phyloP scores from a whole-genome alignment of 2,888 invertebrate species.

The Tiliacea aurago region DNA sequence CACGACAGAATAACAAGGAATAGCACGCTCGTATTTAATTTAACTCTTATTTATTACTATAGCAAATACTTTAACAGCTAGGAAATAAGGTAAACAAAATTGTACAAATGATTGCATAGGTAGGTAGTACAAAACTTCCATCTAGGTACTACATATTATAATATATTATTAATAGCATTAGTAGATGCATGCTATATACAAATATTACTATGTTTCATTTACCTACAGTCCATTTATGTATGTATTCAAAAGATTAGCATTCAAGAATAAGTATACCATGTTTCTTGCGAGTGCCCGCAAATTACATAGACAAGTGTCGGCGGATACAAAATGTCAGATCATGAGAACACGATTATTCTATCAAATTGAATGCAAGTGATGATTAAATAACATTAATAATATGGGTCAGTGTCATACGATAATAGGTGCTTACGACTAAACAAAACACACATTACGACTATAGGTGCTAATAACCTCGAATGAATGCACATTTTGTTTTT shows the following conservation, averaged over 20 bases:
- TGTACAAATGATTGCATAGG: slow-evolving; percentile 31
- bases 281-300: slow-evolving; percentile 29
- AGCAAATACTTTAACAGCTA: slow-evolving; percentile 2
- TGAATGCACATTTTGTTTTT: slow-evolving; percentile 25
- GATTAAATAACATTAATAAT: slow-evolving; percentile 45
- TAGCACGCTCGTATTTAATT: background rate
- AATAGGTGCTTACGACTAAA: slow-evolving; percentile 29
- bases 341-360: slow-evolving; percentile 27
- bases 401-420: slow-evolving; percentile 52
- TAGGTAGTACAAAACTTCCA: background rate
- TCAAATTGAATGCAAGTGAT: slow-evolving; percentile 41
- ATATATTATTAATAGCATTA: too few species aligned
- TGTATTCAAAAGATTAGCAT: slow-evolving; percentile 11
- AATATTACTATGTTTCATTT: slow-evolving; percentile 18
- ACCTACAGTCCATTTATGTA: slow-evolving; percentile 7
- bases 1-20: slow-evolving; percentile 2
- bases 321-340: slow-evolving; percentile 19
- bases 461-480: slow-evolving; percentile 11
- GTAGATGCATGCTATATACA: background rate
- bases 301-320: slow-evolving; percentile 23
- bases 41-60: background rate
- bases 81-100: slow-evolving; percentile 28
- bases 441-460: background rate
- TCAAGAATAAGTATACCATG: background rate
- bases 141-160: too few species aligned